phyloP scores from a whole-genome alignment of 2,888 invertebrate species.

The Carpatolechia fugitivella region DNA sequence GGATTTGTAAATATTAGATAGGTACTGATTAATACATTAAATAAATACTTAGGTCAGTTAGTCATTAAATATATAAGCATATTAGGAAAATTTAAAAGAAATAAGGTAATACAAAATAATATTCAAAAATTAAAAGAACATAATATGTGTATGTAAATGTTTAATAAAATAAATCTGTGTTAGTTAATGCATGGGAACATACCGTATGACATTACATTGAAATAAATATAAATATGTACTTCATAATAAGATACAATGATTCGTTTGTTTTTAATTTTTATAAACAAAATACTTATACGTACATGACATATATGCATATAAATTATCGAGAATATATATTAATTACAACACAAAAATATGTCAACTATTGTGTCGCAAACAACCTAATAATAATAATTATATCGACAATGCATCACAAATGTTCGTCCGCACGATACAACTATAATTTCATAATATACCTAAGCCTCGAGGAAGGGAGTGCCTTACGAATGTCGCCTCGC shows the following conservation, averaged over 20 bases:
- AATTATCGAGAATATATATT: conserved; percentile 26
- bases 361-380: conserved; percentile 46
- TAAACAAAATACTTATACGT: conserved; percentile 7
- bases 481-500: conserved; percentile 67
- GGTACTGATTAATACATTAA: conserved; percentile 6
- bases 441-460: conserved; percentile 46
- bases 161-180: conserved; percentile 10
- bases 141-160: conserved; percentile 8
- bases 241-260: conserved; percentile 1
- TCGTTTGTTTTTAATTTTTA: conserved; percentile 1
- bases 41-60: conserved; percentile 7
- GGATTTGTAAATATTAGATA: conserved; percentile 13
- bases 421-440: conserved; percentile 56
- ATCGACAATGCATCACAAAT: conserved; percentile 61
- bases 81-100: conserved; percentile 7
- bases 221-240: conserved; percentile 1
- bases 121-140: conserved; percentile 5
- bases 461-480: conserved; percentile 71
- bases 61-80: conserved; percentile 4
- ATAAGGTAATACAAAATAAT: conserved; percentile 2
- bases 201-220: background rate
- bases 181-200: background rate
- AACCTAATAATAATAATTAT: conserved; percentile 48
- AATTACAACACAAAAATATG: conserved; percentile 56
- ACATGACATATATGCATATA: conserved; percentile 5